These are phyloP conservation scores for Poeciliopsis gracilis DNA, from an alignment of 2,797 vertebrate genomes.

Conservation along the genomic window DNA sequence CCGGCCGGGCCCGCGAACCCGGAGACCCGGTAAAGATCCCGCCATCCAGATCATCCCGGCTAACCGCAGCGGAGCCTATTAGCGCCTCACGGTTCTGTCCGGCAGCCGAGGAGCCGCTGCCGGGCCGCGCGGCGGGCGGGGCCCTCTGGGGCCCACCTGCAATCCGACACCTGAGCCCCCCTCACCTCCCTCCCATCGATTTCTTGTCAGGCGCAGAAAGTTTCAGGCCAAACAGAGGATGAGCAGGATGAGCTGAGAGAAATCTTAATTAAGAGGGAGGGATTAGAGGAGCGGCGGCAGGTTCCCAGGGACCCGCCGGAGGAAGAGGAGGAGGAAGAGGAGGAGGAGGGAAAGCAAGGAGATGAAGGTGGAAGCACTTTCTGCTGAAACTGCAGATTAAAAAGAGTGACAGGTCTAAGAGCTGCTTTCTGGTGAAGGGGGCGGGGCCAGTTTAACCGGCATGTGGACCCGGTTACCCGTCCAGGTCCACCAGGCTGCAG, in stretches of 20 bases:
- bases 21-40: conserved; percentile 82
- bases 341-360: neutral
- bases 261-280: conserved; percentile 83
- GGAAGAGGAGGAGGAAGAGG: conserved; percentile 41
- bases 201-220: conserved; percentile 82
- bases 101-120: conserved; percentile 75
- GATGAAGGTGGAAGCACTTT: neutral
- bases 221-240: conserved; percentile 70
- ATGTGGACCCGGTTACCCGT: too few relatives aligned
- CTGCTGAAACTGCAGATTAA: neutral
- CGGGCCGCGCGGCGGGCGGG: conserved; percentile 47
- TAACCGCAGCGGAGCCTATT: conserved; percentile 87
- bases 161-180: conserved; percentile 83
- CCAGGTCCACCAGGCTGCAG: too few relatives aligned
- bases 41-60: conserved; percentile 76
- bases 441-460: too few relatives aligned
- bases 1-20: conserved; percentile 54
- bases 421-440: too few relatives aligned
- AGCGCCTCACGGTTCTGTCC: conserved; percentile 85
- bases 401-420: too few relatives aligned
- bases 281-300: conserved; percentile 73
- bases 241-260: conserved; percentile 68
- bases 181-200: conserved; percentile 75
- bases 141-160: conserved; percentile 81
- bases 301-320: conserved; percentile 67